Conservation (phyloP, 2,113 vertebrate species). For the Syngnathoides biaculeatus region DNA sequence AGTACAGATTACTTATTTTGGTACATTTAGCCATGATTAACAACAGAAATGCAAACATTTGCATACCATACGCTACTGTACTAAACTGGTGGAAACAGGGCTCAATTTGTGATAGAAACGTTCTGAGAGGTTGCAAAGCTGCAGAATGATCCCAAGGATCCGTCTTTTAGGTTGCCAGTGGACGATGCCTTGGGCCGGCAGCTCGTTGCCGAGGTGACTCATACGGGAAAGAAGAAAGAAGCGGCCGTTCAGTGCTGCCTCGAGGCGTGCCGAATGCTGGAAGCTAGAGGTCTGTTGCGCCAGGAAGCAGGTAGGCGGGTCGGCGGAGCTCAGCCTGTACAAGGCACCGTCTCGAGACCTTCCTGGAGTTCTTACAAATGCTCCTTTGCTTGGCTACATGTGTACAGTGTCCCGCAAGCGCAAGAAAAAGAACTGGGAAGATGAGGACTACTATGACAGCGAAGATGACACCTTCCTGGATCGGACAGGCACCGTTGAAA, state of each 20-base stretch:
- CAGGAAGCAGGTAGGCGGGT: conserved; percentile 87
- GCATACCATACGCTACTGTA: background rate
- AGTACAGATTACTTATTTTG: too few species aligned
- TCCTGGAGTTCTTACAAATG: fast-evolving
- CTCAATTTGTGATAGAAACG: too few species aligned
- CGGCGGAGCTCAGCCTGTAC: background rate
- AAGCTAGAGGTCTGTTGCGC: conserved; percentile 89
- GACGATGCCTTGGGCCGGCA: conserved; percentile 89
- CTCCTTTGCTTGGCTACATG: background rate
- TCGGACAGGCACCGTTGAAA: conserved; percentile 89
- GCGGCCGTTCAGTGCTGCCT: conserved; percentile 86
- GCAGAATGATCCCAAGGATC: background rate
- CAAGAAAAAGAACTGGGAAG: conserved; percentile 96
- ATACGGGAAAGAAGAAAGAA: conserved; percentile 93
- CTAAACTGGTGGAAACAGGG: too few species aligned
- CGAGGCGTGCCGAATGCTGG: conserved; percentile 92
- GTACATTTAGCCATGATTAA: too few species aligned
- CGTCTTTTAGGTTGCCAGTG: conserved; percentile 81
- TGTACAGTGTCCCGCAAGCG: conserved; percentile 89
- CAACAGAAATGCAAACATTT: too few species aligned
- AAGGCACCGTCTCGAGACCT: background rate
- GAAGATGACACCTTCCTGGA: conserved; percentile 97
- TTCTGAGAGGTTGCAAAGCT: background rate
- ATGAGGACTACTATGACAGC: conserved; percentile 96
- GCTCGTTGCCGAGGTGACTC: conserved; percentile 88